phyloP scores from a whole-genome alignment of 2,113 vertebrate genomes.

The Chiloscyllium plagiosum region DNA sequence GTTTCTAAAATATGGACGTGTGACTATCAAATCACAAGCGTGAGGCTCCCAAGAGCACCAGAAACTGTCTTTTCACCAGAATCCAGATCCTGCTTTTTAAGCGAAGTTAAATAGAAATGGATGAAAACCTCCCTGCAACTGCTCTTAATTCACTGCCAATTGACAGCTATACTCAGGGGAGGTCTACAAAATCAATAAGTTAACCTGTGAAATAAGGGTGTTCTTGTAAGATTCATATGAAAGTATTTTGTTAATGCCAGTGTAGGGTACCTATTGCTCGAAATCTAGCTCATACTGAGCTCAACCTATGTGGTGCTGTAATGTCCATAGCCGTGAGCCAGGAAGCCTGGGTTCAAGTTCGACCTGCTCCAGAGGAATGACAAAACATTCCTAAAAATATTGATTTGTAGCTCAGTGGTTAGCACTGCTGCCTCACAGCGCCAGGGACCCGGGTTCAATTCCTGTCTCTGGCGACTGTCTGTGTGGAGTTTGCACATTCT shows the following conservation, averaged over 20 bases:
- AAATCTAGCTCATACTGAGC: neutral
- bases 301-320: neutral
- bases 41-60: neutral
- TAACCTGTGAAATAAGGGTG: neutral
- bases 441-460: no score
- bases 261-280: neutral
- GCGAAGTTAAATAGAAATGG: neutral
- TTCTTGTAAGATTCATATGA: neutral
- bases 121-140: neutral
- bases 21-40: neutral
- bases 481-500: no score
- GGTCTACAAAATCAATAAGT: neutral
- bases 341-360: no score
- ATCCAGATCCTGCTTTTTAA: neutral
- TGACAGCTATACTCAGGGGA: neutral
- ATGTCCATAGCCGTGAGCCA: no score
- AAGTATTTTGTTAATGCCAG: neutral
- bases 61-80: neutral
- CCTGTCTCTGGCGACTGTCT: no score
- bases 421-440: no score
- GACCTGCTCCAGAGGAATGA: no score
- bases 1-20: neutral
- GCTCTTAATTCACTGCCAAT: neutral
- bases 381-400: no score
- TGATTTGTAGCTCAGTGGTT: no score